Percentiles rank a stretch among this genome's conserved stretches.
Evolutionary conservation across 2,113 vertebrate genomes (phyloP).

Genomic region (Excalfactoria chinensis): DNA sequence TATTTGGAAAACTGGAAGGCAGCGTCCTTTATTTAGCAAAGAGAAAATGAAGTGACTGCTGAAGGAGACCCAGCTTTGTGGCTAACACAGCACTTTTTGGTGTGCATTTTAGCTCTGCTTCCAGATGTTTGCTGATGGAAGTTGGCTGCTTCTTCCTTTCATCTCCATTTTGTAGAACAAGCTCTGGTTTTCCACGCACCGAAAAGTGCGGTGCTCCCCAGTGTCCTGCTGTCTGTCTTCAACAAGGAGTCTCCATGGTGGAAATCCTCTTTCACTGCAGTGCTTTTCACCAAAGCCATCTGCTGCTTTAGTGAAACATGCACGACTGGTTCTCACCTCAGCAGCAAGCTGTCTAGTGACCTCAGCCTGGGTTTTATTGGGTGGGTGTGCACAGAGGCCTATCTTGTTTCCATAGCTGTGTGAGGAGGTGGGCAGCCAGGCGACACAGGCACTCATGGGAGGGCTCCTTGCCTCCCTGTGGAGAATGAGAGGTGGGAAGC

Average conservation of each 20-base stretch:
- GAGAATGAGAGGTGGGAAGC: neutral
- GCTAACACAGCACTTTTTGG: neutral
- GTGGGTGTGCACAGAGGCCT: neutral
- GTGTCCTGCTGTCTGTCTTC: neutral
- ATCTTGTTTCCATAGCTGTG: neutral
- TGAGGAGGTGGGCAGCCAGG: neutral
- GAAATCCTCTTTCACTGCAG: conserved; percentile 55
- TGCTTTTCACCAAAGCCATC: conserved; percentile 3
- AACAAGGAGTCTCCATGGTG: neutral
- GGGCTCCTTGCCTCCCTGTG: neutral
- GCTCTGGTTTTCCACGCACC: neutral
- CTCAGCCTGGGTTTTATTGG: conserved; percentile 19
- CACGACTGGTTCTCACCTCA: neutral
- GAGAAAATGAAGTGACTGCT: neutral
- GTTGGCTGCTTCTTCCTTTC: neutral
- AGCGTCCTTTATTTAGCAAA: neutral
- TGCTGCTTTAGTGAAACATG: neutral
- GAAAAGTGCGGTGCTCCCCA: conserved; percentile 10
- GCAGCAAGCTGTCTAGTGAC: neutral
- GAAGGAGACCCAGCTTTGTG: neutral
- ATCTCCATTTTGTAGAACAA: neutral
- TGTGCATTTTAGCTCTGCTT: neutral
- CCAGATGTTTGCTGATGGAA: neutral
- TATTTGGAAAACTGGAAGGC: neutral
- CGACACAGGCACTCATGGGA: accelerated